Conservation (phyloP, 2,888 invertebrate species). For the Chalcis sispes region DNA sequence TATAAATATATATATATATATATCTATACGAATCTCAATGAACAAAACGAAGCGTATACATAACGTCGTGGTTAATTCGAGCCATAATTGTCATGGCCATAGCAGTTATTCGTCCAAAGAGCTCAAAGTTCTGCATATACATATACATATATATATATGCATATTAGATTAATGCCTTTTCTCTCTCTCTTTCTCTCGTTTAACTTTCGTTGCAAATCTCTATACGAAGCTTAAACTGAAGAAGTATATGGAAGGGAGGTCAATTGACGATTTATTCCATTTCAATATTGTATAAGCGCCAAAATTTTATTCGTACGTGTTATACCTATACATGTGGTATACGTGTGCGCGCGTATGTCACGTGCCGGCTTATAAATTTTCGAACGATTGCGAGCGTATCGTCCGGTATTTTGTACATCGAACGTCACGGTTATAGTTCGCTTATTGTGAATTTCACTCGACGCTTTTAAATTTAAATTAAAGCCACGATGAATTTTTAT, state of each 20-base stretch:
- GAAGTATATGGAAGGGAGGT: neutral
- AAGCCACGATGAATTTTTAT: too few relatives aligned
- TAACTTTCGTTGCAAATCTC: neutral
- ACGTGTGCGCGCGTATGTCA: too few relatives aligned
- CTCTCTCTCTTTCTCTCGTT: neutral
- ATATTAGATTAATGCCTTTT: neutral
- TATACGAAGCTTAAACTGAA: too few relatives aligned
- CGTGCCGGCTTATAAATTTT: too few relatives aligned
- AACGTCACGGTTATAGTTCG: too few relatives aligned
- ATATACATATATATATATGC: too few relatives aligned
- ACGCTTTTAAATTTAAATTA: too few relatives aligned
- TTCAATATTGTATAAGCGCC: constrained; percentile 7
- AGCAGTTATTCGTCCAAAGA: neutral
- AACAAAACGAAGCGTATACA: constrained; percentile 37
- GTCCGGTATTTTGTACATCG: too few relatives aligned
- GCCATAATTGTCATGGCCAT: constrained; percentile 9
- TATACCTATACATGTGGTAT: too few relatives aligned
- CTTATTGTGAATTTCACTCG: too few relatives aligned
- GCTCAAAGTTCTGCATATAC: neutral
- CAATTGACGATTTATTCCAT: constrained; percentile 42
- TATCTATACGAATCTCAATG: too few relatives aligned
- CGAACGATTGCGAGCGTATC: too few relatives aligned
- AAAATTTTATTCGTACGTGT: neutral
- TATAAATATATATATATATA: neutral
- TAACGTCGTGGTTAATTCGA: constrained; percentile 30